A percentile compares a stretch with the other conserved stretches of the same genome.
Conservation (phyloP, 2,113 vertebrate species). For the Ovibos moschatus region DNA sequence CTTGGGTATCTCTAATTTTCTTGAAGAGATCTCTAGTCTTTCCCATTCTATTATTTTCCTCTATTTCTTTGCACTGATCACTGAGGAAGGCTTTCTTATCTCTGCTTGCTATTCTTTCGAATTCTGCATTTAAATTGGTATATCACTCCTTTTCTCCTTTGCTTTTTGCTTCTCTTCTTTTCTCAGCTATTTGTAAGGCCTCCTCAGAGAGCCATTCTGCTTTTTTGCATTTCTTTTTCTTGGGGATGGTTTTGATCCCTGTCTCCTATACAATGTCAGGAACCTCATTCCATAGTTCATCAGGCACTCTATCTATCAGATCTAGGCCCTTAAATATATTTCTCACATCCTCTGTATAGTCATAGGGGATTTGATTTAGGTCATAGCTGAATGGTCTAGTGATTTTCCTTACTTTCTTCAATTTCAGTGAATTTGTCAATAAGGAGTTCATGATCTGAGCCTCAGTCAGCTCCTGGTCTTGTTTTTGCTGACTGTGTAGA, state of each 20-base stretch:
- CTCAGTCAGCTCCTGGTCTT: background rate
- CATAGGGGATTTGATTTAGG: background rate
- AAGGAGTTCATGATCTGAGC: background rate
- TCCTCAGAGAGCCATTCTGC: background rate
- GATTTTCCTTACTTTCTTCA: background rate
- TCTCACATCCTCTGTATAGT: background rate
- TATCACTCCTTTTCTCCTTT: background rate
- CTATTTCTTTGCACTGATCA: background rate
- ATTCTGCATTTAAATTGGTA: background rate
- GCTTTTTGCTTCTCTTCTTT: background rate
- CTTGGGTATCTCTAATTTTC: background rate
- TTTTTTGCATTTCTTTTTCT: background rate
- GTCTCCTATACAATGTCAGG: background rate
- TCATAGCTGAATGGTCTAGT: background rate
- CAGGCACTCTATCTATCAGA: background rate
- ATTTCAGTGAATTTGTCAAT: background rate
- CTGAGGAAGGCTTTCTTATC: background rate
- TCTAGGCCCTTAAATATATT: background rate
- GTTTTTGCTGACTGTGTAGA: background rate
- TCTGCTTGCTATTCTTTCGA: background rate
- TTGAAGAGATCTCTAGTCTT: background rate
- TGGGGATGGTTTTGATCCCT: background rate
- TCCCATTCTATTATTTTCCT: background rate
- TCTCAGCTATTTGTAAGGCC: background rate
- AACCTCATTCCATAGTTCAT: background rate